Evolutionary conservation across 2,113 vertebrate genomes (phyloP).

Genomic region (Penelope pileata): DNA sequence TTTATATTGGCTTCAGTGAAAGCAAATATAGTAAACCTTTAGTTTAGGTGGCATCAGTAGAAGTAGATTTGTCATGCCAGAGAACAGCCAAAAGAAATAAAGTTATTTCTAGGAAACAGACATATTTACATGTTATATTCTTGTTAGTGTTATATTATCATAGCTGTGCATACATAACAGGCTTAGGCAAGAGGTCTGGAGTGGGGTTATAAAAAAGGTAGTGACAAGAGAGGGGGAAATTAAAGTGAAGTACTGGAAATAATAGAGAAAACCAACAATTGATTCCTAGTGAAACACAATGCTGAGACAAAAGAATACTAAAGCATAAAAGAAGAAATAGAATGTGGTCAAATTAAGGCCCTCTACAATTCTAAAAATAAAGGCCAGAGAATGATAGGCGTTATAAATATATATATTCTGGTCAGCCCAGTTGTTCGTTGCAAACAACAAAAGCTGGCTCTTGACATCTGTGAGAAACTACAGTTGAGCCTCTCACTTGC

Average conservation of each 20-base stretch:
- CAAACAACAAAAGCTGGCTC: not conserved
- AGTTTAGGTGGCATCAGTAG: not conserved
- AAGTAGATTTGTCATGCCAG: not conserved
- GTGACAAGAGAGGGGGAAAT: not conserved
- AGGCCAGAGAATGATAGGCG: not conserved
- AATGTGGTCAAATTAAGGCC: not conserved
- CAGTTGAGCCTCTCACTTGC: fast-evolving
- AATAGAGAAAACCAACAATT: not conserved
- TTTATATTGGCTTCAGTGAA: constrained; percentile 46
- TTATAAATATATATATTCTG: not conserved
- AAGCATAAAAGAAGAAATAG: not conserved
- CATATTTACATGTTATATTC: constrained; percentile 5
- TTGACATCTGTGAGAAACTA: not conserved
- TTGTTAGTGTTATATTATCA: not conserved
- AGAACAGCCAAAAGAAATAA: constrained; percentile 23
- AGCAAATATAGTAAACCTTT: constrained; percentile 30
- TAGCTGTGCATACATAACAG: not conserved
- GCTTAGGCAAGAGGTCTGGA: not conserved
- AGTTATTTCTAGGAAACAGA: constrained; percentile 26
- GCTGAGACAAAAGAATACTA: not conserved
- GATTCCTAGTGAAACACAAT: not conserved
- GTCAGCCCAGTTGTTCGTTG: not conserved
- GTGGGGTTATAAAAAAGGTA: not conserved
- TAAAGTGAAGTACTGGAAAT: not conserved
- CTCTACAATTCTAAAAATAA: not conserved